Base-by-base conservation (phyloP, 2,113 vertebrate genomes). In the Alosa alosa region DNA sequence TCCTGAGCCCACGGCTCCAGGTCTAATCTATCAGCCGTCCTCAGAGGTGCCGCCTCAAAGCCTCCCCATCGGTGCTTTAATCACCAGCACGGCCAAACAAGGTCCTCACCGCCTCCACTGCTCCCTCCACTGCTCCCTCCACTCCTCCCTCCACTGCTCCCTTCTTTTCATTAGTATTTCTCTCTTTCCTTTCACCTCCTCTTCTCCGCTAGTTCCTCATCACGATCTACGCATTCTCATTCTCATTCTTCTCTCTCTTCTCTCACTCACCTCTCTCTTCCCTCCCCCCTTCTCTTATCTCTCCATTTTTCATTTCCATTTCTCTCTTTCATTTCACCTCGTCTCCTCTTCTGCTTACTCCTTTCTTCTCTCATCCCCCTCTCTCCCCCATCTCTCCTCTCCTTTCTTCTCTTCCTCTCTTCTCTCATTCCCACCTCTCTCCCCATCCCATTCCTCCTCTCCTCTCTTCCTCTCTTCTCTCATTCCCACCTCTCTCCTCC, bases 351-450 rank as follows among this genome's bases (percentile, higher is more conserved):
- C 81, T 64, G 83, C 36, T 45, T 64, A 4, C 60, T 41, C 81
- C 47, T 83, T 84, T 84, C 57, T 22, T 50, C 68, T 22, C 11
- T 46, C 50, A 83, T 25, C n/a, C 50, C 20, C 22, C 20, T 20
- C 60, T 22, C 22, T 6, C 10, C n/a, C 60, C 6, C 11, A 22
- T 22, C 83, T 78, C 85, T 84, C 9, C 25, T 36, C 75, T 57
- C 87, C 13, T 52, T 84, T 82, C 85, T 64, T 86, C 82, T 10
- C 1, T 86, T 82, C n/a, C 82, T 88, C 84, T 45, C 1, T 81
- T 22, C 4, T 25, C n/a, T 8, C 4, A 20, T 64, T 64, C n/a
- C 20, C 18, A 47, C 6, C 46, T 47, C 31, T 47, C 60, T 64
- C n/a, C 9, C 25, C 8, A 0, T 68, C 22, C 10, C 3, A 31